Evolutionary conservation across 2,888 invertebrate species (phyloP), one percentile per base, ranked within the genome.

Genomic region (Lagria hirta): DNA sequence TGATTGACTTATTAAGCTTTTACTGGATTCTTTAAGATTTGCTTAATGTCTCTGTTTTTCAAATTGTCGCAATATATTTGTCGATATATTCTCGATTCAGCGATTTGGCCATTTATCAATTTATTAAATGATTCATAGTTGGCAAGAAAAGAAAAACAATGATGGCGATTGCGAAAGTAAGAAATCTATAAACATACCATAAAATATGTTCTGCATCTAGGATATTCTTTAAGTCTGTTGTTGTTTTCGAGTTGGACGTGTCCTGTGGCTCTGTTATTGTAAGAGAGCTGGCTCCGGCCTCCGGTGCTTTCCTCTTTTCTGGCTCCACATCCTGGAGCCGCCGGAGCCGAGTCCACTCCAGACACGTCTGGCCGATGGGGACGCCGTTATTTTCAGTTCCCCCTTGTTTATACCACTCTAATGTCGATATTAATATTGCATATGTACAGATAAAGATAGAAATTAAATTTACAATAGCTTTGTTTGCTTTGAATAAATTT

Each of bases 371-470:
- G n/a, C n/a, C 65, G 52, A 51, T 24, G 51, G 44, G 61, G 61
- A 58, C 62, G 64, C 62, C 64, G 47, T 56, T 55, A 33, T 33
- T 41, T 49, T 48, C 46, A 30, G 52, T 58, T 58, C 57, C 63
- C 60, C 63, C 61, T 61, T 65, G 62, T 64, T 65, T 63, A 61
- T 62, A 58, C 61, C 60, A 54, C 60, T 55, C 51, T 45, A 47
- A 55, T 57, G 58, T 58, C 61, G 64, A 62, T 64, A 65, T 66
- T 66, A 66, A 65, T 66, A 60, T 55, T 57, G 57, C 54, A 58
- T 52, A 57, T 51, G 52, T 49, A 52, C 48, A 47, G 45, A 45
- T 49, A 50, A 48, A 52, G 46, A 44, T 43, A 45, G 38, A 46
- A 49, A 49, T 45, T 46, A 32, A 49, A 44, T 44, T 48, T 45